Percentiles rank a stretch among this genome's conserved stretches.
Conservation (phyloP, 2,888 invertebrate species). For the Ophion costatus region DNA sequence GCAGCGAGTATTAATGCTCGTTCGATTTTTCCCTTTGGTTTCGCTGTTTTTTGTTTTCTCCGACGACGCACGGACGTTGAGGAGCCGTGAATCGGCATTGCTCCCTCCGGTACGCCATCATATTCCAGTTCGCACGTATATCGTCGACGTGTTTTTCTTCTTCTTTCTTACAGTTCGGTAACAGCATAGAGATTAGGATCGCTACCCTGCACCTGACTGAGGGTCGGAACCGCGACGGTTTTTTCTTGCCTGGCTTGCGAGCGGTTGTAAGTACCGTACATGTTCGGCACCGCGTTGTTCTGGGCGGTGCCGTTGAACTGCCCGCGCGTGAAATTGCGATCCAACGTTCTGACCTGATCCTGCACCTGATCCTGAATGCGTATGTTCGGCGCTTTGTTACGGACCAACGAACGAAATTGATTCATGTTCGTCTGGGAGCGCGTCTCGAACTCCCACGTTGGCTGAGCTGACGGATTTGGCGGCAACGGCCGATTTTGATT, state of each 20-base stretch:
- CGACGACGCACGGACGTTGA: conserved; percentile 10
- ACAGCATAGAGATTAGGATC: conserved; percentile 89
- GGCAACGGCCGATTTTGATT: conserved; percentile 80
- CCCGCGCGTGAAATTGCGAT: conserved; percentile 80
- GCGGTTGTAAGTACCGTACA: conserved; percentile 82
- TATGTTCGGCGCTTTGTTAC: conserved; percentile 80
- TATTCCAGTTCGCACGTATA: background rate
- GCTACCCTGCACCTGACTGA: conserved; percentile 82
- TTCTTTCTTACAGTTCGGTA: conserved; percentile 87
- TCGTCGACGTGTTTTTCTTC: background rate
- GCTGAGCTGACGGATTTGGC: conserved; percentile 74
- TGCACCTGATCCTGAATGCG: conserved; percentile 80
- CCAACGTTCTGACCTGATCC: conserved; percentile 79
- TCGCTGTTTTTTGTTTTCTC: conserved; percentile 32
- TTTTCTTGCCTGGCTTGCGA: conserved; percentile 80
- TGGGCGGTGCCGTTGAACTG: conserved; percentile 78
- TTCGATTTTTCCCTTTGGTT: conserved; percentile 57
- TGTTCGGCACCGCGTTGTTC: conserved; percentile 80
- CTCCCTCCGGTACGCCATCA: conserved; percentile 9
- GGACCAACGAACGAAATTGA: conserved; percentile 85
- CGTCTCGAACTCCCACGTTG: conserved; percentile 80
- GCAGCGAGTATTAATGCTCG: conserved; percentile 16
- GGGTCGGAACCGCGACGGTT: conserved; percentile 76
- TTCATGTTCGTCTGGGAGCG: conserved; percentile 83
- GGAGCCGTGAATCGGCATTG: background rate